These are phyloP conservation scores for Albula glossodonta DNA, from an alignment of 2,113 vertebrate genomes.

Conservation along the genomic window DNA sequence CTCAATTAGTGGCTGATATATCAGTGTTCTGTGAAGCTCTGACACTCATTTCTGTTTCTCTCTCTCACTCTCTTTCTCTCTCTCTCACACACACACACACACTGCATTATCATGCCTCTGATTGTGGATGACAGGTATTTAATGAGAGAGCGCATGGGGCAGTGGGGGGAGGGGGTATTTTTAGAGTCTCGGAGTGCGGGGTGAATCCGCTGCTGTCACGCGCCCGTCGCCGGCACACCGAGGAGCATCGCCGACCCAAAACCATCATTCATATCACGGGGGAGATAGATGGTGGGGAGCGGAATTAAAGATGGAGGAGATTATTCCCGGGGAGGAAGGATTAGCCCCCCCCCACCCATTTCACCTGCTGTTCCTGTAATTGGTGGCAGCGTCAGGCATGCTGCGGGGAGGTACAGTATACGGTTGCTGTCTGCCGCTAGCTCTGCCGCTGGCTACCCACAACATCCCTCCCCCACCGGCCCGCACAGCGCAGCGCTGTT, in stretches of 20 bases:
- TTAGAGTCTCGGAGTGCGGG: not conserved
- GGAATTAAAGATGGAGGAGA: conserved; percentile 35
- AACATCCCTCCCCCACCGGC: too few species aligned
- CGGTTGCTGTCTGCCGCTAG: not conserved
- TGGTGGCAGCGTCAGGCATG: not conserved
- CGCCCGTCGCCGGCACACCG: not conserved
- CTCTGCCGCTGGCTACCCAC: not conserved
- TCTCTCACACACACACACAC: not conserved
- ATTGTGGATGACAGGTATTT: conserved; percentile 31
- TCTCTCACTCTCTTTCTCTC: not conserved
- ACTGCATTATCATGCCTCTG: conserved; percentile 14
- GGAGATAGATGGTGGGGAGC: conserved; percentile 6
- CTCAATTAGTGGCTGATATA: conserved; percentile 19
- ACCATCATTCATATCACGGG: conserved; percentile 19
- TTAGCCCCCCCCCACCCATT: not conserved
- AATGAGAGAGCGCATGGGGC: not conserved
- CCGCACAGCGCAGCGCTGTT: not conserved
- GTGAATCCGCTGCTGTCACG: conserved; percentile 18
- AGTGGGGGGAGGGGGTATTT: not conserved
- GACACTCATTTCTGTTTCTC: conserved; percentile 15
- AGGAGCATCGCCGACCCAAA: not conserved
- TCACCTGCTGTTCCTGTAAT: conserved; percentile 30
- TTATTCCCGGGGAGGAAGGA: conserved; percentile 11
- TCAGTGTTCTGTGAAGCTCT: conserved; percentile 9
- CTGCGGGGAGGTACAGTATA: not conserved